phyloP scores from a whole-genome alignment of 2,797 vertebrate species.

The Thripadectes ignobilis region DNA sequence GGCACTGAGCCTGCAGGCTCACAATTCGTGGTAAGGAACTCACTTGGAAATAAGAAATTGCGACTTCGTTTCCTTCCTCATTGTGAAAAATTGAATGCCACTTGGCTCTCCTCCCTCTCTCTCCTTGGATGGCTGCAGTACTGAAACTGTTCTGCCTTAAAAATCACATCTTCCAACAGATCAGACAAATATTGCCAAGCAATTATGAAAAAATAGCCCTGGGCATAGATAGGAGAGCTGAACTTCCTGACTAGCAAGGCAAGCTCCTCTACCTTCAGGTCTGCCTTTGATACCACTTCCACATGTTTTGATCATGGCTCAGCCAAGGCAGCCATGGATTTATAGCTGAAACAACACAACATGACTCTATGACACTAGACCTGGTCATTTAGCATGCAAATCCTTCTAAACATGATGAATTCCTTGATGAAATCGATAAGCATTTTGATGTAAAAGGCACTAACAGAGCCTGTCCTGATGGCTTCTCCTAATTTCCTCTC shows the following conservation, averaged over 20 bases:
- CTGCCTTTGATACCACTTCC: not conserved
- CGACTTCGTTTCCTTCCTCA: slow-evolving; percentile 11
- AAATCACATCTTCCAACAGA: not conserved
- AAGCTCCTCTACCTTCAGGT: not conserved
- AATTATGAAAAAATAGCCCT: not conserved
- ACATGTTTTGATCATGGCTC: not conserved
- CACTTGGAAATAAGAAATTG: not conserved
- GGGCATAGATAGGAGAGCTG: not conserved
- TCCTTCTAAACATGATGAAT: not conserved
- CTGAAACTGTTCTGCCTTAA: not conserved
- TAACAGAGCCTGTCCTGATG: not conserved
- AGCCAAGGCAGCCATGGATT: not conserved
- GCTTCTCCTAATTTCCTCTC: not conserved
- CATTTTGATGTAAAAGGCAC: not conserved
- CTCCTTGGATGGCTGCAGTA: not conserved
- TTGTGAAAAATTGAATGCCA: not conserved
- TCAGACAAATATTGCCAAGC: not conserved
- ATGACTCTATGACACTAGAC: not conserved
- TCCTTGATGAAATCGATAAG: not conserved
- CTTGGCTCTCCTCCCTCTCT: not conserved
- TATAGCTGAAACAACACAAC: not conserved
- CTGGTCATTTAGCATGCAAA: not conserved
- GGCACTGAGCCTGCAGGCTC: not conserved
- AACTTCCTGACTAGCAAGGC: not conserved
- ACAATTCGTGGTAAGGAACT: not conserved